Base-by-base conservation (phyloP, 2,797 vertebrate genomes). In the Clarias platycephalus region DNA sequence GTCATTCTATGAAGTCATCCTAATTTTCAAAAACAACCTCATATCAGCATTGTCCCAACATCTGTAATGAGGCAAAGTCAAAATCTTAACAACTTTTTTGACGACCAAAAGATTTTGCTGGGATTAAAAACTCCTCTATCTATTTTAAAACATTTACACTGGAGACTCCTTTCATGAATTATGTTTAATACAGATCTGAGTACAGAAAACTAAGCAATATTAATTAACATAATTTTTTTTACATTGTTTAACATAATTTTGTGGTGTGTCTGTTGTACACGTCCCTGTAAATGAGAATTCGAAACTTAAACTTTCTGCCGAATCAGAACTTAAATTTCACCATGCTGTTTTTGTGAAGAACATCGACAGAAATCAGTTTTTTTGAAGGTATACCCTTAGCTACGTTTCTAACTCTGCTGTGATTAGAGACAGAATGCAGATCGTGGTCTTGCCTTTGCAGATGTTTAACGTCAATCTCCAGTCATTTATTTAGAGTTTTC, bases 401-500 rank as follows among this genome's bases (percentile, higher is more conserved):
- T 5, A 12, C 5, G 49, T 20, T 20, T 57, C 1, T 5, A 34
- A 12, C 53, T 76, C 74, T 31, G 0, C 4, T 5, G 49, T 31
- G 49, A 16, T 55, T 28, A 10, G 49, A 31, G 28, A 37, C 20
- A 58, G 3, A 3, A 16, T 57, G 12, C 22, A n/a, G 16, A 7
- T 9, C 0, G 7, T 22, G 15, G 6, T 9, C 60, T 58, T 26
- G 22, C 12, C 66, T 66, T 57, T 24, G 31, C n/a, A 55, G 22
- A 44, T 34, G 37, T 64, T 63, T 63, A 8, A 13, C 3, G 37
- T 37, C 71, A 55, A 37, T 76, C 70, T 62, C 18, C n/a, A 26
- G 78, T 83, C 20, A 60, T 77, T 77, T 77, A 13, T 60, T 60
- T 60, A 0, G 28, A 24, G 66, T 83, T 80, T 63, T 24, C 67